Evolutionary conservation across 1,140 invertebrate species (phyloP).

Genomic region (Odontomachus brunneus): DNA sequence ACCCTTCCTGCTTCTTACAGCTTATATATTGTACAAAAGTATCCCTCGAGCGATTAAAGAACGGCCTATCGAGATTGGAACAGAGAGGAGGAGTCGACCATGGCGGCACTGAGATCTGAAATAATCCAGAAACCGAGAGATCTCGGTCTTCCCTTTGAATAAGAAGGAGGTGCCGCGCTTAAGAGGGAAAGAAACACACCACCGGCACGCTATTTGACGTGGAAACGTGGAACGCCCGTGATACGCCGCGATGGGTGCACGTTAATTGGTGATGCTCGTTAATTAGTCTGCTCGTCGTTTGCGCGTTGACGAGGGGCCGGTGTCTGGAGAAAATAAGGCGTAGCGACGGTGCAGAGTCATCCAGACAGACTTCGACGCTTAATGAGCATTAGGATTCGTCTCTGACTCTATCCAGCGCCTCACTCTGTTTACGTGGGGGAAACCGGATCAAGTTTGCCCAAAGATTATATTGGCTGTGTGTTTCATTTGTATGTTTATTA

Average conservation of each 20-base stretch:
- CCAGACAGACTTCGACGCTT: conserved; percentile 23
- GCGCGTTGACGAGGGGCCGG: conserved; percentile 43
- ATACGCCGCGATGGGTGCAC: conserved; percentile 8
- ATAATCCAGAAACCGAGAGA: conserved; percentile 12
- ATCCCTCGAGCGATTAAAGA: background rate
- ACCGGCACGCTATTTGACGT: background rate
- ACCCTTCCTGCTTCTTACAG: no score
- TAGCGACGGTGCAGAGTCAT: conserved; percentile 35
- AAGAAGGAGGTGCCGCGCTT: background rate
- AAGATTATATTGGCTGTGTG: no score
- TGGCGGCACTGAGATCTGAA: background rate
- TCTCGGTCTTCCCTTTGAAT: background rate
- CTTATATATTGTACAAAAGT: background rate
- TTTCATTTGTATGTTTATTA: no score
- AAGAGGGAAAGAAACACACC: conserved; percentile 24
- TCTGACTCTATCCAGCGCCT: conserved; percentile 41
- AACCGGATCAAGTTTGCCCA: no score
- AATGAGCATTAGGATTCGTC: conserved; percentile 11
- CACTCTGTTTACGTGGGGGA: background rate
- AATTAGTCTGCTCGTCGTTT: conserved; percentile 55
- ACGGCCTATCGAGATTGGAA: conserved; percentile 4
- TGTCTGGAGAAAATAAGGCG: conserved; percentile 37
- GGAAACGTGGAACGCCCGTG: conserved; percentile 44
- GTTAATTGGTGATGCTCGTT: conserved; percentile 57
- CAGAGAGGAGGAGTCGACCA: conserved; percentile 22